These are phyloP conservation scores for Hyphantria cunea DNA, from an alignment of 1,140 invertebrate species.

Conservation along the genomic window DNA sequence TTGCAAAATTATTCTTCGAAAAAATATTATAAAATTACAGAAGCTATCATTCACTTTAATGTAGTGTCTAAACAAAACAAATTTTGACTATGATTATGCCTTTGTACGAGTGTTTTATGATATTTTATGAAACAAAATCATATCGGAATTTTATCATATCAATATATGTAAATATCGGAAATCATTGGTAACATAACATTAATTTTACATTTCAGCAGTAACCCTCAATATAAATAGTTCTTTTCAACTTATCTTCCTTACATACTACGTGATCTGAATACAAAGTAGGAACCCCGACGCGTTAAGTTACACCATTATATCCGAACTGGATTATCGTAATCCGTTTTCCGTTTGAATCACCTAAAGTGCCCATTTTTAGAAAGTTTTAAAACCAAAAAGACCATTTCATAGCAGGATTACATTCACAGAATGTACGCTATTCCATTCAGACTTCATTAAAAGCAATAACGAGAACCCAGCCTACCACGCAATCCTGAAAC, in stretches of 20 bases:
- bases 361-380: constrained; percentile 32
- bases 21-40: too few species aligned
- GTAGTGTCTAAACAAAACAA: too few species aligned
- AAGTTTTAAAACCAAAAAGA: constrained; percentile 31
- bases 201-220: constrained; percentile 16
- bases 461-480: constrained; percentile 44
- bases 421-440: constrained; percentile 36
- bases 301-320: constrained; percentile 30
- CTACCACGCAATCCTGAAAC: constrained; percentile 52
- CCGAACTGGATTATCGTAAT: constrained; percentile 25
- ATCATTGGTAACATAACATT: background rate
- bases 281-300: constrained; percentile 20
- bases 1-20: too few species aligned
- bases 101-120: too few species aligned
- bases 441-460: constrained; percentile 51
- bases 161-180: too few species aligned
- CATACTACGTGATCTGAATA: constrained; percentile 28
- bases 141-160: too few species aligned
- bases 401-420: constrained; percentile 36
- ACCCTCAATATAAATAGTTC: constrained; percentile 28
- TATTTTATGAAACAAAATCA: too few species aligned
- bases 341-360: constrained; percentile 25
- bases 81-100: too few species aligned
- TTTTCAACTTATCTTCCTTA: constrained; percentile 24
- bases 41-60: too few species aligned